Percentiles rank a stretch among this genome's conserved stretches.
Evolutionary conservation across 2,797 vertebrate species (phyloP).

Genomic region (Danionella dracula): DNA sequence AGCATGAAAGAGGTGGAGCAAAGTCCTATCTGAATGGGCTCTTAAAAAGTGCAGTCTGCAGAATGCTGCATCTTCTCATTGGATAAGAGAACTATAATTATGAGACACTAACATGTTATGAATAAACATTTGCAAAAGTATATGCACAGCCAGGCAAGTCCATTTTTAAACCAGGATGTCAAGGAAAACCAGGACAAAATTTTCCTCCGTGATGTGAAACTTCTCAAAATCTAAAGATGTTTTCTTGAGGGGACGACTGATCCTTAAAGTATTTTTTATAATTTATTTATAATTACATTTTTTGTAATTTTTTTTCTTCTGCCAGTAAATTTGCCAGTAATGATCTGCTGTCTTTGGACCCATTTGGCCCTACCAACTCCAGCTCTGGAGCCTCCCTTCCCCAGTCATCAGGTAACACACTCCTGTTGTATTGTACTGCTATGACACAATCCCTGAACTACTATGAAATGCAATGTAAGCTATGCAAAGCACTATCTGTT

Average conservation of each 20-base stretch:
- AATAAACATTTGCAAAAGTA: no score
- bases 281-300: neutral
- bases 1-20: no score
- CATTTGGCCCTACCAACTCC: conserved; percentile 75
- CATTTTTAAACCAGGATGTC: no score
- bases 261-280: neutral
- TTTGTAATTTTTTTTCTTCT: neutral
- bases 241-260: neutral
- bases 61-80: no score
- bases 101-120: no score
- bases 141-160: no score
- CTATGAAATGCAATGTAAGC: neutral
- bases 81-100: no score
- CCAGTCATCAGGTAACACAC: conserved; percentile 74
- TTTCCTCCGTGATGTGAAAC: no score
- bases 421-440: neutral
- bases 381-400: conserved; percentile 72
- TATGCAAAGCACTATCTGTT: neutral
- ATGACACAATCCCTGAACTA: neutral
- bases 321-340: conserved; percentile 76
- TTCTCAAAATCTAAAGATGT: no score
- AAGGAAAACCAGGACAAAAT: no score
- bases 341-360: conserved; percentile 90
- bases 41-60: no score
- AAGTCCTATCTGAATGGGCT: no score